Conservation (phyloP, 2,113 vertebrate genomes). For the Neotragus moschatus region DNA sequence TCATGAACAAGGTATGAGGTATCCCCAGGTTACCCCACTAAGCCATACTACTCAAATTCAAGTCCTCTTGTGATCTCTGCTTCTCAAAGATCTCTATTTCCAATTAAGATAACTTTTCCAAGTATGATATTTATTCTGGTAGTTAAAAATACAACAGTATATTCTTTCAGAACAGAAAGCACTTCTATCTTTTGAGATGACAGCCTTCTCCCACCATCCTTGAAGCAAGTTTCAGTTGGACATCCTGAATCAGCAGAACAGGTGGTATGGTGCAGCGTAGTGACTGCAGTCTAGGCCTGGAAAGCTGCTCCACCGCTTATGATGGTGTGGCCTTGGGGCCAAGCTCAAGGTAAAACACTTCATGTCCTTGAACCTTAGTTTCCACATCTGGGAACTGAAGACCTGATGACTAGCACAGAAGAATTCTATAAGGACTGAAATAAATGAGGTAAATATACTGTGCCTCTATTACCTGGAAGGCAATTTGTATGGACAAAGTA, state of each 20-base stretch:
- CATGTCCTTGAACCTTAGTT: background rate
- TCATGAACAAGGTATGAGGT: background rate
- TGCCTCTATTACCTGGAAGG: background rate
- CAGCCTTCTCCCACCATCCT: background rate
- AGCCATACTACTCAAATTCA: background rate
- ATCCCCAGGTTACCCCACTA: background rate
- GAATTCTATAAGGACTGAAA: background rate
- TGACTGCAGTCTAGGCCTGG: background rate
- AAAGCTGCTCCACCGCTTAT: background rate
- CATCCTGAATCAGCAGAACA: background rate
- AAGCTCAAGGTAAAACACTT: background rate
- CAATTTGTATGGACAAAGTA: background rate
- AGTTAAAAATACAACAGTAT: background rate
- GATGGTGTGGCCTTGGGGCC: background rate
- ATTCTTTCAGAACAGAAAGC: background rate
- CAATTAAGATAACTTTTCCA: background rate
- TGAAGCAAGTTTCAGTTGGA: background rate
- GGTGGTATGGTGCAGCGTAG: no score
- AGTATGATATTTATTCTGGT: background rate
- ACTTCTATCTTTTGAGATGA: background rate
- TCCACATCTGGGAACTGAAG: background rate
- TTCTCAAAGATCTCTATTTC: background rate
- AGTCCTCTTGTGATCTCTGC: background rate
- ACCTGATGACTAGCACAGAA: background rate
- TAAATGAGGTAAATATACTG: background rate